phyloP scores from a whole-genome alignment of 2,797 vertebrate genomes.

The Schizothorax lantsangensis region DNA sequence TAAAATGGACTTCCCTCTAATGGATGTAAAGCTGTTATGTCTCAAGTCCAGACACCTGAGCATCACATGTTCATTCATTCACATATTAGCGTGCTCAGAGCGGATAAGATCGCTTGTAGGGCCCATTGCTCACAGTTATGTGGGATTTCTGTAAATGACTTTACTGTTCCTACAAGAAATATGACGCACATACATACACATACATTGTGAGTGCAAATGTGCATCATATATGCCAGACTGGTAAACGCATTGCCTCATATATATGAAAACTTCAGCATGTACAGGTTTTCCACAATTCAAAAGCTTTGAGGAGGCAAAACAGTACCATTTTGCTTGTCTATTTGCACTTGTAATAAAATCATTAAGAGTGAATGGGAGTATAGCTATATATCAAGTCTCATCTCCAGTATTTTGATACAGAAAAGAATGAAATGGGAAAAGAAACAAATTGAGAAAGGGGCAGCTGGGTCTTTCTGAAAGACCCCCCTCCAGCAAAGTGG shows the following conservation, averaged over 20 bases:
- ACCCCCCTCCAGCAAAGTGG: slow-evolving; percentile 30
- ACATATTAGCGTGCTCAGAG: neutral
- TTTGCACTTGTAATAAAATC: neutral
- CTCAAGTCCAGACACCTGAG: slow-evolving; percentile 19
- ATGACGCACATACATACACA: neutral
- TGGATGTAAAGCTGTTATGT: slow-evolving; percentile 6
- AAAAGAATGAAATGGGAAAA: neutral
- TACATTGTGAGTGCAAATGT: neutral
- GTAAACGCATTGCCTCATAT: neutral
- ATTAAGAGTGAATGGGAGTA: neutral
- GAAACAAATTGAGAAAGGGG: neutral
- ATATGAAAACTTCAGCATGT: neutral
- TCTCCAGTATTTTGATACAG: neutral
- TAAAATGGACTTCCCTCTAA: neutral
- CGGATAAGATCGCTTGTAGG: neutral
- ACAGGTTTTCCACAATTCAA: neutral
- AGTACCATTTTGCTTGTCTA: neutral
- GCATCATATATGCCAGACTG: neutral
- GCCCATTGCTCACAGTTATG: neutral
- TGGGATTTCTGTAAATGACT: neutral
- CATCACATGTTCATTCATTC: slow-evolving; percentile 32
- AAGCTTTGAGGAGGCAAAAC: neutral
- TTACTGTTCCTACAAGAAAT: slow-evolving; percentile 8
- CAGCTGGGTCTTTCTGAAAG: slow-evolving; percentile 18
- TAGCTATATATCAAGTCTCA: neutral